Conservation (phyloP, 2,888 invertebrate species). For the Pachydiplax longipennis region DNA sequence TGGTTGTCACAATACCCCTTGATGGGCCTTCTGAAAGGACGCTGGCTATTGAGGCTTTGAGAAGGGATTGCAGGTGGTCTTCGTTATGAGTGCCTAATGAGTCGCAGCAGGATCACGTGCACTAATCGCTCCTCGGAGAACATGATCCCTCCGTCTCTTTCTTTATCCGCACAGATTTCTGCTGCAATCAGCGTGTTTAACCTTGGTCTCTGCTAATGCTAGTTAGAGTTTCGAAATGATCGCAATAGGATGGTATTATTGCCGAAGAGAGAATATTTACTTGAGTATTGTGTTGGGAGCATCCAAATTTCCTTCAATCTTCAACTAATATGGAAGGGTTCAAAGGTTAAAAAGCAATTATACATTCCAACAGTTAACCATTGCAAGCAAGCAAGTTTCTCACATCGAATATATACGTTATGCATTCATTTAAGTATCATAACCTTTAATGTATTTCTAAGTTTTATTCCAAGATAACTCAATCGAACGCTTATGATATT, state of each 20-base stretch:
- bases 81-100: not conserved
- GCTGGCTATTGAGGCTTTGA: not conserved
- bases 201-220: not conserved
- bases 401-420: no score
- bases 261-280: no score
- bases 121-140: not conserved
- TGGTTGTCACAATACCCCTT: not conserved
- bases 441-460: no score
- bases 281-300: no score
- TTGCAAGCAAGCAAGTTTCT: no score
- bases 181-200: not conserved
- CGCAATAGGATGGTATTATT: not conserved
- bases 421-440: no score
- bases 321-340: no score
- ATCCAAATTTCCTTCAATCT: no score
- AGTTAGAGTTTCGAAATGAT: not conserved
- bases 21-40: not conserved
- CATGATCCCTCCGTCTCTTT: not conserved
- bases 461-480: no score
- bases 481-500: no score
- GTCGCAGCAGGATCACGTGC: not conserved
- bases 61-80: not conserved
- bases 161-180: not conserved
- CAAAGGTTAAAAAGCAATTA: no score
- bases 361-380: no score